Evolutionary conservation across 1,140 invertebrate species (phyloP), one percentile per base, ranked within the genome.

Genomic region (Tetramorium alpestre): DNA sequence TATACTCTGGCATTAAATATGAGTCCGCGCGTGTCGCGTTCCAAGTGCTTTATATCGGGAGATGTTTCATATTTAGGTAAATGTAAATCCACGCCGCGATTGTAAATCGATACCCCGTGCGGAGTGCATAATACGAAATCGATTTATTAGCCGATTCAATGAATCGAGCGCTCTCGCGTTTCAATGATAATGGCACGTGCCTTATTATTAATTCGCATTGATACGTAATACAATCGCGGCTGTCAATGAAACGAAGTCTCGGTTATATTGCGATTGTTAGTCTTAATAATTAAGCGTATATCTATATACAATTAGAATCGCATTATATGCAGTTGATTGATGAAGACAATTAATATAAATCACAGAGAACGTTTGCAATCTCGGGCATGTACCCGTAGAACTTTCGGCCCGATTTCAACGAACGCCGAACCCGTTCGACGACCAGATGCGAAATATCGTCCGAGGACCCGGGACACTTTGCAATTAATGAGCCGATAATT

Each of bases 121-220:
- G 7, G 28, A 33, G 13, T n/a, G 64, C 38, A 51, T 41, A 85
- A 78, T 78, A 22, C n/a, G n/a, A 78, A 60, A 77, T 85, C 73
- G 60, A 85, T 85, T 67, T 33, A 18, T 62, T 60, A 25, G 7
- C 5, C 44, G 33, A 77, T 85, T 77, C 44, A 65, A 69, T 76
- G 73, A 80, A 64, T 85, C 44, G n/a, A 60, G 22, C 16, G 0
- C 22, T 58, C 54, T 84, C 56, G 13, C n/a, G 41, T 84, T 84
- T 84, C 80, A 73, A 60, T 62, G 80, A 84, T 73, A 84, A 84
- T 84, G 44, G 80, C 69, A 84, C 80, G 80, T 72, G 80, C 67
- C 80, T 58, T 13, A 28, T 60, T 84, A 62, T 62, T 69, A 58
- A 82, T 47, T 18, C n/a, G 69, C 41, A 62, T 49, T 62, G 70